Conservation (phyloP, 2,113 vertebrate genomes). For the Dissostichus mawsoni region DNA sequence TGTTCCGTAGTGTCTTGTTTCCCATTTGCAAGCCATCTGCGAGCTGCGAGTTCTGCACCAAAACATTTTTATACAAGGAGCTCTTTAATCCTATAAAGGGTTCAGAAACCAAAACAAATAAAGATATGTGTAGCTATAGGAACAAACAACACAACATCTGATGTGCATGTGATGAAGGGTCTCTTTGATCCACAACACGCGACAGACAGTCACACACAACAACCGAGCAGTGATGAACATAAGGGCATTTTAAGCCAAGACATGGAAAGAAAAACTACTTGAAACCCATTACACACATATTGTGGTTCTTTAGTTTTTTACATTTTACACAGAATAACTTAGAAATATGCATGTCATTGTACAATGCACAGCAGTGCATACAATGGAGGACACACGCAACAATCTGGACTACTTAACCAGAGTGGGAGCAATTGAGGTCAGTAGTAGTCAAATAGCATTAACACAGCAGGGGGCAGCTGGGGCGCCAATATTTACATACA, state of each 20-base stretch:
- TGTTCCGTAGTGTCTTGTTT: neutral
- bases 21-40: conserved; percentile 33
- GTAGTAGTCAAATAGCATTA: conserved; percentile 41
- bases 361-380: neutral
- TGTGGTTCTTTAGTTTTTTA: neutral
- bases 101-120: conserved; percentile 22
- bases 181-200: conserved; percentile 29
- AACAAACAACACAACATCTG: conserved; percentile 48
- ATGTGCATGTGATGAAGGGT: conserved; percentile 35
- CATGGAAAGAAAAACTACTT: conserved; percentile 5
- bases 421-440: conserved; percentile 47
- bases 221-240: neutral
- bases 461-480: conserved; percentile 29
- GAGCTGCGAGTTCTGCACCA: conserved; percentile 13
- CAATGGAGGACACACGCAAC: neutral
- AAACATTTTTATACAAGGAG: neutral
- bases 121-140: conserved; percentile 33
- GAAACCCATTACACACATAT: too few species aligned
- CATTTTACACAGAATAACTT: neutral
- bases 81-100: conserved; percentile 19
- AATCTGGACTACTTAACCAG: conserved; percentile 27
- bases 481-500: conserved; percentile 19
- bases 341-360: neutral
- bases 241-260: neutral
- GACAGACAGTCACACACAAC: neutral